phyloP scores from a whole-genome alignment of 1,140 invertebrate genomes.

The Diuraphis noxia region DNA sequence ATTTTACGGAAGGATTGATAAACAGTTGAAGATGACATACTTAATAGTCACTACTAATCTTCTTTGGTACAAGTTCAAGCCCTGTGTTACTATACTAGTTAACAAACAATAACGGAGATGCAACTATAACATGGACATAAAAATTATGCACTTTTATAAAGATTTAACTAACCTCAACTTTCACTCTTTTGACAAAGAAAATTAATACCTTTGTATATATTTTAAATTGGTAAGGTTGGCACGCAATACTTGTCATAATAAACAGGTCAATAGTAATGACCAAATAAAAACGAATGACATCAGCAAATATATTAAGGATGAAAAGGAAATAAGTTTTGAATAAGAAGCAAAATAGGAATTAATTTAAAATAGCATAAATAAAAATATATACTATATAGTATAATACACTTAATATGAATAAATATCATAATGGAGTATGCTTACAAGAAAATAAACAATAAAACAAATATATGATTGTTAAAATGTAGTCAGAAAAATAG shows the following conservation, averaged over 20 bases:
- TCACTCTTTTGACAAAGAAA: background rate
- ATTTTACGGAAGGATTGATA: conserved; percentile 39
- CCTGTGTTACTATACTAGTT: background rate
- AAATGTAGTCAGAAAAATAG: background rate
- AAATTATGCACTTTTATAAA: background rate
- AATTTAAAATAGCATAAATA: background rate
- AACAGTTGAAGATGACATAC: conserved; percentile 39
- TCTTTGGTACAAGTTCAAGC: background rate
- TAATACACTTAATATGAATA: background rate
- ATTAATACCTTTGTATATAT: background rate
- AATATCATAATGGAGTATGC: background rate
- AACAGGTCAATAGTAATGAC: background rate
- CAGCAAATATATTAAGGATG: background rate
- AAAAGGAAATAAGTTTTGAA: background rate
- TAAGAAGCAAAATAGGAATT: background rate
- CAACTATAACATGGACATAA: background rate
- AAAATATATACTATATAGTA: background rate
- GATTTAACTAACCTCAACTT: background rate
- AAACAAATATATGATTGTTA: background rate
- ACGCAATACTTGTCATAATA: background rate
- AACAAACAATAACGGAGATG: background rate
- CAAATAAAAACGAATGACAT: conserved; percentile 1
- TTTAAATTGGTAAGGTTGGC: background rate
- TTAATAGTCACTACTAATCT: background rate
- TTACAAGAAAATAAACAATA: too few relatives aligned